These are phyloP conservation scores for Corythaeola cristata DNA, from an alignment of 2,113 vertebrate genomes.

Conservation along the genomic window DNA sequence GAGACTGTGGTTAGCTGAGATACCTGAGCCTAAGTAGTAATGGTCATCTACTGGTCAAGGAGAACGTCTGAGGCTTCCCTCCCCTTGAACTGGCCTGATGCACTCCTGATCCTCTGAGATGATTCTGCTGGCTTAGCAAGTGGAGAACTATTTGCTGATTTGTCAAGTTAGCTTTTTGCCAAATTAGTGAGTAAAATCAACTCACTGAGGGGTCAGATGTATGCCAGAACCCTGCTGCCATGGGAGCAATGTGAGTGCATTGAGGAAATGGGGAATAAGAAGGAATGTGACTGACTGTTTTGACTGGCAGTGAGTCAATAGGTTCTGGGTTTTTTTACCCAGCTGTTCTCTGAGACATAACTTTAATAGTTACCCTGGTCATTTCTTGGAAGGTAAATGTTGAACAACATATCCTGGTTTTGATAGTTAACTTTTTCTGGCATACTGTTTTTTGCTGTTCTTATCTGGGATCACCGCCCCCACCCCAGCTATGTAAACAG, in stretches of 20 bases:
- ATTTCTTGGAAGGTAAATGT: background rate
- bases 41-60: background rate
- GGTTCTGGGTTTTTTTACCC: background rate
- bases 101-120: background rate
- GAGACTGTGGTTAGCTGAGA: background rate
- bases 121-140: background rate
- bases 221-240: background rate
- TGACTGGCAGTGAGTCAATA: background rate
- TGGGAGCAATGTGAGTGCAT: background rate
- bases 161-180: background rate
- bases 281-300: background rate
- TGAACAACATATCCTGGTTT: background rate
- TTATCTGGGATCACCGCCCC: background rate
- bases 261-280: background rate
- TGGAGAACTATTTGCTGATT: background rate
- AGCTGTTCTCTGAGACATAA: background rate
- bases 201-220: background rate
- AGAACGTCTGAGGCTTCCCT: background rate
- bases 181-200: background rate
- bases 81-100: background rate
- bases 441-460: background rate
- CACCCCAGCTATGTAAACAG: background rate
- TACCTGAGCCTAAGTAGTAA: background rate
- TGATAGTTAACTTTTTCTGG: background rate
- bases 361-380: background rate